Evolutionary conservation across 2,113 vertebrate genomes (phyloP).

Genomic region (Zonotrichia leucophrys): DNA sequence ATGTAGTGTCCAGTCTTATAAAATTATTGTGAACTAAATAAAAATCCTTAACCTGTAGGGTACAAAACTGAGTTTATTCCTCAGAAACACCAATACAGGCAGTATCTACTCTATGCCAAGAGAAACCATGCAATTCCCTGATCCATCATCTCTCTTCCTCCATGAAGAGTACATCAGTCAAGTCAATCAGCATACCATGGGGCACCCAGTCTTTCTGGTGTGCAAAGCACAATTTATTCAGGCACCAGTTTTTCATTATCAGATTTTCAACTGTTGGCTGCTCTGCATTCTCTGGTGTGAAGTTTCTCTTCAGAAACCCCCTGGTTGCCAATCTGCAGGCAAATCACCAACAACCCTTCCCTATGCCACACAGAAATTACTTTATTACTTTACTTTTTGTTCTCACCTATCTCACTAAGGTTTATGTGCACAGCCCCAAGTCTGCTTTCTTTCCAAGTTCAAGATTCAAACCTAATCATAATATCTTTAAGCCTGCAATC

Average conservation of each 20-base stretch:
- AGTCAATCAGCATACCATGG: neutral
- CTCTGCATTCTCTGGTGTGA: neutral
- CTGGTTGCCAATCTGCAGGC: neutral
- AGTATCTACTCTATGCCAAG: neutral
- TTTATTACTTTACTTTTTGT: neutral
- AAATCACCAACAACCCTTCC: neutral
- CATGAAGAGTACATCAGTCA: neutral
- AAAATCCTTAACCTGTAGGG: neutral
- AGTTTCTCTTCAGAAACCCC: neutral
- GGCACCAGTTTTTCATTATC: rapidly evolving
- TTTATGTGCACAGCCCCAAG: neutral
- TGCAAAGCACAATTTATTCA: neutral
- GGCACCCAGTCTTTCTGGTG: neutral
- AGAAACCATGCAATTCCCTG: neutral
- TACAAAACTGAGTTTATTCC: neutral
- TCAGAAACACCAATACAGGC: neutral
- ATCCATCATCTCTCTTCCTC: neutral
- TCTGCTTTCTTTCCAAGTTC: neutral
- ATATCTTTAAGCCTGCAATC: neutral
- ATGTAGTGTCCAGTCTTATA: neutral
- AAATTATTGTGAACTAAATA: neutral
- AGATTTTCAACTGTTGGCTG: neutral
- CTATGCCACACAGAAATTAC: neutral
- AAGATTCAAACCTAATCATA: neutral
- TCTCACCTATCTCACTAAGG: neutral